A percentile compares a stretch with the other conserved stretches of the same genome.
phyloP scores from a whole-genome alignment of 2,113 vertebrate species.

The Canis aureus region DNA sequence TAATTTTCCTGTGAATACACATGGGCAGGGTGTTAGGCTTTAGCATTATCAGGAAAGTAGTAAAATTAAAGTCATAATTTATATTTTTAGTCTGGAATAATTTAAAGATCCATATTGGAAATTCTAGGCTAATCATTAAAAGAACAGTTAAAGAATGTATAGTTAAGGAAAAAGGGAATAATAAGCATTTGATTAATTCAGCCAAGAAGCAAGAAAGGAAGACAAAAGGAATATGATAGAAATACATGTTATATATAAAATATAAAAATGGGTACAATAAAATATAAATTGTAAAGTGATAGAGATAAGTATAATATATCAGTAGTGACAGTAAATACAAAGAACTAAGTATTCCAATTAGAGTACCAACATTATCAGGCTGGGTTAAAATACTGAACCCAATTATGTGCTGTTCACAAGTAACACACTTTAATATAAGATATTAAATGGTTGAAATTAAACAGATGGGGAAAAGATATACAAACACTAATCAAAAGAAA shows the following conservation, averaged over 20 bases:
- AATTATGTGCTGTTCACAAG: not conserved
- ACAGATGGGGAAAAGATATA: not conserved
- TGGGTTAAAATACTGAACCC: not conserved
- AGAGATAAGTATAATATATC: not conserved
- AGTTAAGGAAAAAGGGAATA: not conserved
- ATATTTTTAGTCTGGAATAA: slow-evolving; percentile 7
- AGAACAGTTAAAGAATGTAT: not conserved
- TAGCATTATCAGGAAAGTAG: not conserved
- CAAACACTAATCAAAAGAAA: not conserved
- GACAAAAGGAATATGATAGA: not conserved
- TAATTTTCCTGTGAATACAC: not conserved
- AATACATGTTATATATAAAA: not conserved
- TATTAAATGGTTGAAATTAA: not conserved
- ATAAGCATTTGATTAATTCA: not conserved
- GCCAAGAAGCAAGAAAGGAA: not conserved
- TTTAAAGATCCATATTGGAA: not conserved
- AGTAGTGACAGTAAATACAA: not conserved
- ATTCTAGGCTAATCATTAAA: not conserved
- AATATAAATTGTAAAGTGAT: not conserved
- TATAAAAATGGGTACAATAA: not conserved
- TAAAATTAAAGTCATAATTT: not conserved
- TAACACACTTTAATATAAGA: not conserved
- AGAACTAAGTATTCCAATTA: not conserved
- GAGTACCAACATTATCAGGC: not conserved
- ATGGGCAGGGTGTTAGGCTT: not conserved